phyloP scores from a whole-genome alignment of 2,113 vertebrate genomes.

The Baryphthengus martii region DNA sequence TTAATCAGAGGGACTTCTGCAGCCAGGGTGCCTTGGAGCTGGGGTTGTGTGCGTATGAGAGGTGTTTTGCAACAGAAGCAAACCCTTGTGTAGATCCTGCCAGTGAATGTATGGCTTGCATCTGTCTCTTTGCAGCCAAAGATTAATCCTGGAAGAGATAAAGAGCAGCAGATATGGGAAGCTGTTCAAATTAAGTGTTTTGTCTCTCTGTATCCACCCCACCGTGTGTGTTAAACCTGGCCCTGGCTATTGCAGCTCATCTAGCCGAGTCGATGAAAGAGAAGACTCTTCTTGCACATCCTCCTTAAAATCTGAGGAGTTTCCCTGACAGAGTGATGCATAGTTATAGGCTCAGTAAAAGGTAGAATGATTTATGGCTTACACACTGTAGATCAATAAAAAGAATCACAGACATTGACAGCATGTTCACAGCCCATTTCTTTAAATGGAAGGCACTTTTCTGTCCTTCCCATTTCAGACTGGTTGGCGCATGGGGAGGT shows the following conservation, averaged over 20 bases:
- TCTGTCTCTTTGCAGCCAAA: not conserved
- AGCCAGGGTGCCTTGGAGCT: not conserved
- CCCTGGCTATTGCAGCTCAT: not conserved
- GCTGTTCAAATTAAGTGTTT: not conserved
- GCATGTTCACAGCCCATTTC: constrained; percentile 60
- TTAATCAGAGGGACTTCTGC: not conserved
- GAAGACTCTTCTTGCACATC: not conserved
- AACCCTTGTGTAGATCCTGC: not conserved
- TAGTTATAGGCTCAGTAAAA: constrained; percentile 54
- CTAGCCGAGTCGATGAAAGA: not conserved
- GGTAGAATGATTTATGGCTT: constrained; percentile 55
- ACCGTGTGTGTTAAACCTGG: not conserved
- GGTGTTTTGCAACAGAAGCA: not conserved
- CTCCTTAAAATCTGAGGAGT: constrained; percentile 32
- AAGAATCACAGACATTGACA: constrained; percentile 59
- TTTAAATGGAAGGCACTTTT: constrained; percentile 58
- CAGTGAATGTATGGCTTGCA: not conserved
- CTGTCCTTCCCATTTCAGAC: constrained; percentile 14
- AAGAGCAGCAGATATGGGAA: not conserved
- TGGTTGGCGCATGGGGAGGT: not conserved
- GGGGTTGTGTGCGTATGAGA: accelerated
- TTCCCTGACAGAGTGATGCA: constrained; percentile 50
- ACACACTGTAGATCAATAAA: constrained; percentile 62
- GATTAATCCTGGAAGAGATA: not conserved
- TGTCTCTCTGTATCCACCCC: not conserved